phyloP scores from a whole-genome alignment of 2,113 vertebrate species.

The Tamias sibiricus region DNA sequence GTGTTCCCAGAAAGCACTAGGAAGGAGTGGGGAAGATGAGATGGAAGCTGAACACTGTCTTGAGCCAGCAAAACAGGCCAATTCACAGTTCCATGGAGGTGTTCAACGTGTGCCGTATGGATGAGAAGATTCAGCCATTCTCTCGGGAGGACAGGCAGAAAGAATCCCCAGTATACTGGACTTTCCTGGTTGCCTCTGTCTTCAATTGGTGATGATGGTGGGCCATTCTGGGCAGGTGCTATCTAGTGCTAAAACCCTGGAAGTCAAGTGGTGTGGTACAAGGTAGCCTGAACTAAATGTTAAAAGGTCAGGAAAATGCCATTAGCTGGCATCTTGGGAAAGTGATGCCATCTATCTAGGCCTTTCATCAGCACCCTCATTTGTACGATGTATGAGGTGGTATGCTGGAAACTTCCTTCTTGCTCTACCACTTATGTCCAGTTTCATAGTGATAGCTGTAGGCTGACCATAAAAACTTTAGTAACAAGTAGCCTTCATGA shows the following conservation, averaged over 20 bases:
- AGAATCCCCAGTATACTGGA: neutral
- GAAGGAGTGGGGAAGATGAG: neutral
- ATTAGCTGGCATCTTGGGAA: neutral
- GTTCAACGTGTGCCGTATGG: accelerated
- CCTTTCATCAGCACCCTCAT: neutral
- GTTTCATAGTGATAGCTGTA: neutral
- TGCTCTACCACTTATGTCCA: neutral
- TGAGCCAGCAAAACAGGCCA: neutral
- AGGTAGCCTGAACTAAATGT: neutral
- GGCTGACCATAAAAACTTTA: neutral
- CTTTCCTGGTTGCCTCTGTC: neutral
- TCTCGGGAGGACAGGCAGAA: neutral
- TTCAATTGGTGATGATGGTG: neutral
- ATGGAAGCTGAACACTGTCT: accelerated
- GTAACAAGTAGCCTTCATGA: neutral
- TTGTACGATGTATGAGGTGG: neutral
- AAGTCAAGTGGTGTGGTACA: neutral
- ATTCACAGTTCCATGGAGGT: too few relatives aligned
- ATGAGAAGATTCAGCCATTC: neutral
- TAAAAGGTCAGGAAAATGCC: neutral
- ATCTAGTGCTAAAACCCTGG: neutral
- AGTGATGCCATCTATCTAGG: neutral
- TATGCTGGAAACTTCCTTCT: neutral
- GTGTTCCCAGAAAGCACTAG: neutral
- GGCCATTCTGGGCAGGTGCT: neutral